Evolutionary conservation across 2,888 invertebrate species (phyloP), one percentile per base, ranked within the genome.

Genomic region (Drosophila pseudotakahashii): DNA sequence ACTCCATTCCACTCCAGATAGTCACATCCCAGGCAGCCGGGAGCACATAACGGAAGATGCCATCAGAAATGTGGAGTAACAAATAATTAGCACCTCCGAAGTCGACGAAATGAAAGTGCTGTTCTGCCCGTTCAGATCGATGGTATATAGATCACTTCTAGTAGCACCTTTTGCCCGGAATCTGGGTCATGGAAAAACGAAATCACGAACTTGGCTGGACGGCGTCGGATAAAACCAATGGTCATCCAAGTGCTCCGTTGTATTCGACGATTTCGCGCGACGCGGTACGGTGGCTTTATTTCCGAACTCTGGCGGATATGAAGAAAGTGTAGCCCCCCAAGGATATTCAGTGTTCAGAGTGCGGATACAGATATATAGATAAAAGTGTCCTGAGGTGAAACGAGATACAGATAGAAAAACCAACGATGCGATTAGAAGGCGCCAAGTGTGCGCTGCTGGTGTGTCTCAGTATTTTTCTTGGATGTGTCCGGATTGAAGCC

Each of bases 151-250:
- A 83, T 70, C 87, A 82, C 70, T 82, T 88, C 88, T 88, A 78
- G 82, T 82, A 83, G 84, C 82, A 88, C 88, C 82, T 82, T 78
- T 51, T 73, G 59, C 37, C 16, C 6, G 52, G 61, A 64, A 76
- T 58, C 63, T 84, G 73, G 84, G 84, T 89, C 84, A 85, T 75
- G 75, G 67, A 83, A 83, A 83, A 83, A 88, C 84, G 88, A 83
- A 85, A 85, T 85, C 73, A 76, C 74, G 69, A 66, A 60, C 66
- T 76, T 16, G 16, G 16, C 41, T 30, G 48, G 60, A 44, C 41
- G 23, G 10, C 39, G 11, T 34, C 47, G 30, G 84, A 85, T 89
- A 85, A 89, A 85, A 81, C 80, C 85, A 72, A 51, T 71, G 45
- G 53, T 7, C 42, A 19, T 6, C 34, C 30, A 13, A 37, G 66